A percentile compares a stretch with the other conserved stretches of the same genome.
phyloP scores from a whole-genome alignment of 2,113 vertebrate genomes.

The Emydocephalus ijimae region DNA sequence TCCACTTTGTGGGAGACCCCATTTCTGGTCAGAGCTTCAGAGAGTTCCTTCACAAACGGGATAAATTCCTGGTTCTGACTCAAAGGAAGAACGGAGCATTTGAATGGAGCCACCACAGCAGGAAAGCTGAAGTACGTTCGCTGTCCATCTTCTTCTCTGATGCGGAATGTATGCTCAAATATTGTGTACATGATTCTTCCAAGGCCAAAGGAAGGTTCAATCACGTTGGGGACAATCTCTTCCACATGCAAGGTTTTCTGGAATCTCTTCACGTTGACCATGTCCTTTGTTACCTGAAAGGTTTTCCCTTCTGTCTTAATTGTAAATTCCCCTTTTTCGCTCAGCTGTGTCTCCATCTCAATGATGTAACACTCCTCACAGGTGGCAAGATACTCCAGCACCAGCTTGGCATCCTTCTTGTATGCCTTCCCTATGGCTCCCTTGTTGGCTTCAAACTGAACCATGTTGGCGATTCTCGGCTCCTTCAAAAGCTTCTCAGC shows the following conservation, averaged over 20 bases:
- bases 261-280: constrained; percentile 92
- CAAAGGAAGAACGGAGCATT: constrained; percentile 94
- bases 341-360: no score
- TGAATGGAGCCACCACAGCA: constrained; percentile 90
- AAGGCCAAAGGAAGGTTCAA: constrained; percentile 95
- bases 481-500: no score
- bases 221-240: constrained; percentile 92
- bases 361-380: no score
- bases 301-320: constrained; percentile 91
- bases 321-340: constrained; percentile 79
- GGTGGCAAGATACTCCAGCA: no score
- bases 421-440: no score
- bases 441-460: no score
- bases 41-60: constrained; percentile 91
- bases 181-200: constrained; percentile 97
- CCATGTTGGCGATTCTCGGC: no score
- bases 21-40: constrained; percentile 86
- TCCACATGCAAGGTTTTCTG: constrained; percentile 97
- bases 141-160: constrained; percentile 92
- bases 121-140: constrained; percentile 98
- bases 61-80: constrained; percentile 96
- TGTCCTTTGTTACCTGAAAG: constrained; percentile 90
- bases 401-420: no score
- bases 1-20: constrained; percentile 94
- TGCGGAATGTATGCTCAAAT: constrained; percentile 92